Conservation (phyloP, 2,888 invertebrate species). For the Byasa hedistus region DNA sequence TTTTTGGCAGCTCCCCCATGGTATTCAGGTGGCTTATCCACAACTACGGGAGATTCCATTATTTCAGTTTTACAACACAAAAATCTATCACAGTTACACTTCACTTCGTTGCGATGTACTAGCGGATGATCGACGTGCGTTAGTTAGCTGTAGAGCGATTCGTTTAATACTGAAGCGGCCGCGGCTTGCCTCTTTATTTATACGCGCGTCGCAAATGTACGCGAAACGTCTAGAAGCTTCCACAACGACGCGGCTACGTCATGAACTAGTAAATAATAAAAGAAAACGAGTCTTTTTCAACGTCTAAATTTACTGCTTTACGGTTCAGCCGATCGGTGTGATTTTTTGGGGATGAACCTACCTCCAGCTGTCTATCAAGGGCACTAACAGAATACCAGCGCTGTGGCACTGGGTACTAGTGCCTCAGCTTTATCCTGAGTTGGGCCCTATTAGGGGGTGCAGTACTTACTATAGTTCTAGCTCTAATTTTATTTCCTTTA, state of each 20-base stretch:
- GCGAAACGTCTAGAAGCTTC: slow-evolving; percentile 54
- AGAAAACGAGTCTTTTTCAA: background rate
- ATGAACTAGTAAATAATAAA: background rate
- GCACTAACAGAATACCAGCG: no score
- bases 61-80: slow-evolving; percentile 54
- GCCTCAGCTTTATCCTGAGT: no score
- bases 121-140: slow-evolving; percentile 37
- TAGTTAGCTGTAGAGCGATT: slow-evolving; percentile 51
- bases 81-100: slow-evolving; percentile 67
- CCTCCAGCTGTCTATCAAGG: no score
- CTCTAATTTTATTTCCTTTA: no score
- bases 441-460: no score
- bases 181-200: slow-evolving; percentile 56
- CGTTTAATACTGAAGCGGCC: slow-evolving; percentile 61
- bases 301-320: background rate
- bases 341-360: no score
- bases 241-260: slow-evolving; percentile 46
- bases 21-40: slow-evolving; percentile 81
- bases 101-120: slow-evolving; percentile 53
- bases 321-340: background rate
- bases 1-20: slow-evolving; percentile 59
- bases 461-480: no score
- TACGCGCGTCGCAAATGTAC: slow-evolving; percentile 47
- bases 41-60: slow-evolving; percentile 82
- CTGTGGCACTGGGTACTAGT: no score